Percentiles rank a stretch among this genome's conserved stretches.
These are phyloP conservation scores for Bubalus kerabau DNA, from an alignment of 2,113 vertebrate species.

Conservation along the genomic window DNA sequence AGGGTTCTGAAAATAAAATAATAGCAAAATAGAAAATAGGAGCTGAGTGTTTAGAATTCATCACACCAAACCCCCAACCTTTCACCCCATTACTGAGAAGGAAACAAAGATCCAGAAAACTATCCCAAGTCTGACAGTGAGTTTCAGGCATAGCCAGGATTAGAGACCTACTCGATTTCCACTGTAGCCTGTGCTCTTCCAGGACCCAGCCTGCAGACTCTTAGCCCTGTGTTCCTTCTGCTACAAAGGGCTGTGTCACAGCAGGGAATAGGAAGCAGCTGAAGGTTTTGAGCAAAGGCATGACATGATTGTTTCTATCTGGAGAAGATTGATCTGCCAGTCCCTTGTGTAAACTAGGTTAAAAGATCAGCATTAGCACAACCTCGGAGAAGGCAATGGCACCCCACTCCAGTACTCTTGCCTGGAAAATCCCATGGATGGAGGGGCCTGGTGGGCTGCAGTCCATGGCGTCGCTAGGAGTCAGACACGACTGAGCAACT, in stretches of 20 bases:
- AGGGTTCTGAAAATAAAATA: neutral
- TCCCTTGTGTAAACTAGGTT: neutral
- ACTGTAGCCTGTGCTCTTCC: neutral
- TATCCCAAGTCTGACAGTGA: neutral
- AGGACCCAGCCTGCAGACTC: neutral
- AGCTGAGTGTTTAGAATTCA: neutral
- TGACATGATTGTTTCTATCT: neutral
- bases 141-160: neutral
- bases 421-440: no score
- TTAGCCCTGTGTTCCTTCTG: neutral
- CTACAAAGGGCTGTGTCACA: neutral
- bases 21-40: neutral
- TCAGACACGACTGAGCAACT: fast-evolving
- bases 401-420: no score
- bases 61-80: neutral
- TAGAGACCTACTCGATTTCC: neutral
- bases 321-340: neutral
- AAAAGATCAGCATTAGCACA: neutral
- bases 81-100: neutral
- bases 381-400: no score
- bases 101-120: neutral
- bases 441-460: no score
- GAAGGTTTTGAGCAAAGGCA: neutral
- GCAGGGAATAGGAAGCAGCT: neutral
- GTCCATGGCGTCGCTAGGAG: no score